Conservation (phyloP, 2,797 vertebrate genomes). For the Crenuchus spilurus region DNA sequence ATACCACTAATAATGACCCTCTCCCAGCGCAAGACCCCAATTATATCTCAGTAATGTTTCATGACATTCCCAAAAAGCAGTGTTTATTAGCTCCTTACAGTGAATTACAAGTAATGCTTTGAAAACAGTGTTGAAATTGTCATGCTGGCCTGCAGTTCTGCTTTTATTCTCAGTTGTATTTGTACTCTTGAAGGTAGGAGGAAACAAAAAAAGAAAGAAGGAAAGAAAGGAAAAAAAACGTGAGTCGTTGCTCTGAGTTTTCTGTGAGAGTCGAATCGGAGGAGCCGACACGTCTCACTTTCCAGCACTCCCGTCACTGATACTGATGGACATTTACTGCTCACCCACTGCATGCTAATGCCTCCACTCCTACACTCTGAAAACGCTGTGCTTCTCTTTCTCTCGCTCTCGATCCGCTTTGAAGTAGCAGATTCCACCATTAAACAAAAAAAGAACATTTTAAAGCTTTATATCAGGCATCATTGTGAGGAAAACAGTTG, state of each 20-base stretch:
- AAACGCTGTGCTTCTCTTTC: constrained; percentile 38
- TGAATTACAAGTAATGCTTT: constrained; percentile 42
- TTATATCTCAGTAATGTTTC: not conserved
- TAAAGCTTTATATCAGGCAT: constrained; percentile 75
- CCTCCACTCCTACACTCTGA: constrained; percentile 8
- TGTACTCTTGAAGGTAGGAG: constrained; percentile 24
- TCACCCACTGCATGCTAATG: constrained; percentile 27
- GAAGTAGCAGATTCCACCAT: constrained; percentile 60
- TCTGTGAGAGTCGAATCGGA: not conserved
- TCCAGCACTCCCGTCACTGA: constrained; percentile 15
- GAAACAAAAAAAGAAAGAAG: not conserved
- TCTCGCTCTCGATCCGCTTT: constrained; percentile 69
- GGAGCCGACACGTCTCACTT: constrained; percentile 16
- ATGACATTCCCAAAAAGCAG: constrained; percentile 25
- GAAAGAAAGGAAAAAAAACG: not conserved
- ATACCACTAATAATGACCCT: not conserved
- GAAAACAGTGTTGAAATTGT: constrained; percentile 18
- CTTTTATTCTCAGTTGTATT: constrained; percentile 32
- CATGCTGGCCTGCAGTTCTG: constrained; percentile 21
- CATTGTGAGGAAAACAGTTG: constrained; percentile 68
- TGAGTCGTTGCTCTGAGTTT: constrained; percentile 9
- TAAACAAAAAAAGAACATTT: constrained; percentile 62
- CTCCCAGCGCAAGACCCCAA: not conserved
- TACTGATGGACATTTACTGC: constrained; percentile 20
- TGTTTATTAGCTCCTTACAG: constrained; percentile 27